Evolutionary conservation across 2,888 invertebrate species (phyloP), one percentile per base, ranked within the genome.

Genomic region (Netelia melanura): DNA sequence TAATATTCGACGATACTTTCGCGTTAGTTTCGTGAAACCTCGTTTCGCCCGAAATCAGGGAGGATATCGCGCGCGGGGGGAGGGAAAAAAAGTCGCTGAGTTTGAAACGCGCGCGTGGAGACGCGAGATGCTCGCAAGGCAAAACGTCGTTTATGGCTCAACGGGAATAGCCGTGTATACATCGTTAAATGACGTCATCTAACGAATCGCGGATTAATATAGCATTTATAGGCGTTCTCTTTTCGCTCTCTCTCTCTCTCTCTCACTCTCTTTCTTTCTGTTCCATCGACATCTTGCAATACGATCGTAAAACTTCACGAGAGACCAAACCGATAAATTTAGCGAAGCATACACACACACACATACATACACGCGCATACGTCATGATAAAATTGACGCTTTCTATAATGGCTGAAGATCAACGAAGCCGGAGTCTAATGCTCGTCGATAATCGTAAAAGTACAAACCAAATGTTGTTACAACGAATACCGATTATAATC

Each of bases 181-280:
- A 81, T 82, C 89, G 86, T 90, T 86, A 89, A 88, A 65, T 91
- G 91, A 91, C 91, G 91, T 91, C 90, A 91, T 89, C 89, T 90
- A 91, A 90, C 88, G 90, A 91, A 90, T 87, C 86, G 87, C 77
- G 87, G 88, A 91, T 91, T 90, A 89, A 90, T 88, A 87, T 76
- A 87, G 84, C 88, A 89, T 91, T 92, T 91, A 90, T 90, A 90
- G 90, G 82, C 86, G 85, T 79, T 86, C 68, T 84, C 77, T 80
- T 64, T 88, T 71, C 79, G 44, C 71, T 84, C 81, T 70, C 56
- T 44, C 75, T 48, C 64, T 80, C 68, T 70, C 74, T 61, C 65
- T 52, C 48, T 11, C 72, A 64, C 82, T 75, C 79, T 70, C 74
- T 61, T 56, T 52, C 56, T 10, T 68, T 68, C 83, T 72, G 76